Percentiles rank a stretch among this genome's conserved stretches.
phyloP scores from a whole-genome alignment of 2,888 invertebrate species.

The Tetragonula carbonaria region DNA sequence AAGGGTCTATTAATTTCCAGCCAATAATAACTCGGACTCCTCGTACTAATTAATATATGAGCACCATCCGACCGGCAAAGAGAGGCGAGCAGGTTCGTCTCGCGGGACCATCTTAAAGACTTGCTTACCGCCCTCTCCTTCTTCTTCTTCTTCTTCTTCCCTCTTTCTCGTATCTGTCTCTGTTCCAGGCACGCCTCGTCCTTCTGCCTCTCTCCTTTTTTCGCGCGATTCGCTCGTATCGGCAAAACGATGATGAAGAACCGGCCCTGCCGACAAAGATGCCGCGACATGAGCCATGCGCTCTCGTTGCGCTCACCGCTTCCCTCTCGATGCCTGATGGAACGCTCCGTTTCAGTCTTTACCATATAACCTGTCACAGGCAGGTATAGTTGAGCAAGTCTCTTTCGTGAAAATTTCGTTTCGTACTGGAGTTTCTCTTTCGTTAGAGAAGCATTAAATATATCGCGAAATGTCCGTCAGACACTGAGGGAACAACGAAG shows the following conservation, averaged over 20 bases:
- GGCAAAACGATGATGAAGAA: constrained; percentile 81
- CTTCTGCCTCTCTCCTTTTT: constrained; percentile 47
- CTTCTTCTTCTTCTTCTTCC: not conserved
- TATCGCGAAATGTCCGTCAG: no score
- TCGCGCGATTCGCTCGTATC: constrained; percentile 71
- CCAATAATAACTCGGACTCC: constrained; percentile 79
- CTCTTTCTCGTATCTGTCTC: constrained; percentile 13
- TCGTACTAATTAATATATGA: constrained; percentile 81
- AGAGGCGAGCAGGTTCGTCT: constrained; percentile 78
- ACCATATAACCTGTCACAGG: constrained; percentile 68
- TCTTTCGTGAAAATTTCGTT: constrained; percentile 23
- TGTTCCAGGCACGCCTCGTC: constrained; percentile 14
- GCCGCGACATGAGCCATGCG: constrained; percentile 79
- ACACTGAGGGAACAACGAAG: no score
- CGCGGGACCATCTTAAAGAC: constrained; percentile 68
- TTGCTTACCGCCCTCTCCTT: constrained; percentile 42
- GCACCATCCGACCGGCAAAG: constrained; percentile 68
- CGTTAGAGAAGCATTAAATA: no score
- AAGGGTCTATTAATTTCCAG: constrained; percentile 80
- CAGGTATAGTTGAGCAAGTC: not conserved
- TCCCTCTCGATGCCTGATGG: constrained; percentile 62
- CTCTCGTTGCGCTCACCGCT: constrained; percentile 62
- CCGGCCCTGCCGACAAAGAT: constrained; percentile 81
- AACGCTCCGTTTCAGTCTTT: constrained; percentile 69
- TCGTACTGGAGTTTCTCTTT: no score